Base-by-base conservation (phyloP, 2,888 invertebrate species). In the Hecatera dysodea region DNA sequence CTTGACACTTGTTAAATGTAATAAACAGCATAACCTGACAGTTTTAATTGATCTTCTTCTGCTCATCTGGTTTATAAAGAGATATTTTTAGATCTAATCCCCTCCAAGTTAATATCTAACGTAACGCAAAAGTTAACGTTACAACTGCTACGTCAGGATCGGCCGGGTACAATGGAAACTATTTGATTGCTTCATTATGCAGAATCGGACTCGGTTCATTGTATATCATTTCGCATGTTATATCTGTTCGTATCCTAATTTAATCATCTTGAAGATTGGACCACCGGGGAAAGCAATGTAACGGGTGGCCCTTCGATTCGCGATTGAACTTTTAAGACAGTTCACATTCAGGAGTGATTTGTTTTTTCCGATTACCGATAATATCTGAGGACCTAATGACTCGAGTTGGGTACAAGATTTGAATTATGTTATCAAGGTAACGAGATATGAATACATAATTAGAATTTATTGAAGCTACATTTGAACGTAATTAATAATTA, bases 161-260 rank as follows among this genome's bases (percentile, higher is more conserved):
- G 83, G 85, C 78, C 77, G 85, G 87, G 84, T 90, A 92, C 93
- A 93, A 93, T 93, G 93, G 90, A 88, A 90, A 92, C 92, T 93
- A 94, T 94, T 94, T 93, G 94, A 95, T 96, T 95, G 95, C 93
- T 94, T 95, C 93, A 95, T 95, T 96, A 96, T 95, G 92, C 95
- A 89, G 87, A 90, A 91, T 91, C 90, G 91, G 92, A 89, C 90
- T 91, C 88, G 84, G 92, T 91, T 94, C 93, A 93, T 92, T 95
- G 95, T 94, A 94, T 96, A 94, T 94, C 94, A 95, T 96, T 96
- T 94, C 88, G 93, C 92, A 94, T 93, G 93, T 94, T 95, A 94
- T 94, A 93, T 95, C 93, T 91, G 93, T 91, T 92, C 88, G 93
- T 91, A 92, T 91, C 95, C 95, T 93, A 95, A 96, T 96, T 96